Conservation (phyloP, 2,797 vertebrate genomes). For the Pterois miles region DNA sequence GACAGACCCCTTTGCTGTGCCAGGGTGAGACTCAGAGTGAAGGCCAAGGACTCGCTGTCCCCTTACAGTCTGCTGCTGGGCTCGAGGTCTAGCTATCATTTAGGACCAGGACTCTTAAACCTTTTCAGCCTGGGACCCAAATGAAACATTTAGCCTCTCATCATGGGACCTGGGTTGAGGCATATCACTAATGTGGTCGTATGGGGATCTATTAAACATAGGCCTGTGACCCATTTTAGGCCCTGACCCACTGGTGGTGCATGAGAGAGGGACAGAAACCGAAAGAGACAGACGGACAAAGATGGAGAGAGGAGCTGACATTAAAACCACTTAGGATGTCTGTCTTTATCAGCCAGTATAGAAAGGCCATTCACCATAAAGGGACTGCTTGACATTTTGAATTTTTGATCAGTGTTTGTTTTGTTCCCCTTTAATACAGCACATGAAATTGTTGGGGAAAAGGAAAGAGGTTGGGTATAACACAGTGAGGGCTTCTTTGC, state of each 20-base stretch:
- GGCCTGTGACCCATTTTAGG: conserved; percentile 75
- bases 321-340: conserved; percentile 59
- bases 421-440: neutral
- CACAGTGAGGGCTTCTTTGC: neutral
- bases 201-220: conserved; percentile 75
- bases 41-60: conserved; percentile 70
- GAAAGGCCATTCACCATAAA: conserved; percentile 37
- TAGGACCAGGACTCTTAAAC: conserved; percentile 73
- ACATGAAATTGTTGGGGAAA: neutral
- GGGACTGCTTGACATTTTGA: conserved; percentile 60
- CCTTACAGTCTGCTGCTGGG: conserved; percentile 44
- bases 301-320: conserved; percentile 44
- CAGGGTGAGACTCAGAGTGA: conserved; percentile 65
- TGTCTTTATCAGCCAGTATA: conserved; percentile 55
- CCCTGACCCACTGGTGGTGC: conserved; percentile 62
- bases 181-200: conserved; percentile 50
- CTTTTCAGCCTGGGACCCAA: conserved; percentile 71
- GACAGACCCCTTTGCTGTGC: conserved; percentile 69
- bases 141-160: conserved; percentile 74
- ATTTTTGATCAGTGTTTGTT: conserved; percentile 19
- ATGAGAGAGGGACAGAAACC: conserved; percentile 5
- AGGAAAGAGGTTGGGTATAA: neutral
- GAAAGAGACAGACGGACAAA: conserved; percentile 20
- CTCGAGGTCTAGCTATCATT: conserved; percentile 73
- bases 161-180: conserved; percentile 67